phyloP scores from a whole-genome alignment of 2,113 vertebrate species.

The Sebastes schlegelii region DNA sequence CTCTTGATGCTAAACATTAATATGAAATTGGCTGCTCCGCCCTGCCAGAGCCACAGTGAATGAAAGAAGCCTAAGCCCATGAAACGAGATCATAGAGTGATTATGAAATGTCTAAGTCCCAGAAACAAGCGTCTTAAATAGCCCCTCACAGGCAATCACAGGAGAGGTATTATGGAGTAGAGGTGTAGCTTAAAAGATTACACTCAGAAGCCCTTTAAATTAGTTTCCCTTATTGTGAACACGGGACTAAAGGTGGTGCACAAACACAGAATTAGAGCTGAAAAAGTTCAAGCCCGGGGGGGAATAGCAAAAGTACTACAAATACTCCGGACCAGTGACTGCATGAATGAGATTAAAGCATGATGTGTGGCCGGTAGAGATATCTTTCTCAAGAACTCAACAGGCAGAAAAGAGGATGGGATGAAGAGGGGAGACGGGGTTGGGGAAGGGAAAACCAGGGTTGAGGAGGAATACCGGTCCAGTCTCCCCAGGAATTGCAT shows the following conservation, averaged over 20 bases:
- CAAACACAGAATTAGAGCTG: conserved; percentile 50
- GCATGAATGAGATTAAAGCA: conserved; percentile 60
- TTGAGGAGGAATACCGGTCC: neutral
- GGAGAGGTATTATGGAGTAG: conserved; percentile 67
- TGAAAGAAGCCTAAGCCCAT: conserved; percentile 37
- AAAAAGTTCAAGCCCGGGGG: conserved; percentile 36
- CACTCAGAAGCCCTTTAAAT: conserved; percentile 65
- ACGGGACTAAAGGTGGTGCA: conserved; percentile 49
- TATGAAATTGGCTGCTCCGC: conserved; percentile 38
- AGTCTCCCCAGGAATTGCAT: neutral
- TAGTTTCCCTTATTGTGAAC: conserved; percentile 65
- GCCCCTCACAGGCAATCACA: conserved; percentile 62
- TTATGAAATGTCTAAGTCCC: conserved; percentile 69
- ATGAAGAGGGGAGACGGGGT: conserved; percentile 23
- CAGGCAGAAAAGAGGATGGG: conserved; percentile 64
- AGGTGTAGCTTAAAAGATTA: conserved; percentile 79
- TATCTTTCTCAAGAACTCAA: conserved; percentile 59
- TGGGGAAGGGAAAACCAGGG: neutral
- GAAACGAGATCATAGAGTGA: conserved; percentile 62
- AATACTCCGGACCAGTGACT: conserved; percentile 41
- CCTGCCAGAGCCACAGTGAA: conserved; percentile 7
- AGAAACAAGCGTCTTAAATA: conserved; percentile 67
- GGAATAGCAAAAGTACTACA: conserved; percentile 37
- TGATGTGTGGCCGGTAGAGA: conserved; percentile 62
- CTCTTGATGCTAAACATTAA: conserved; percentile 20